A percentile compares a stretch with the other conserved stretches of the same genome.
phyloP scores from a whole-genome alignment of 1,140 invertebrate genomes.

The Platorchestia sp. region DNA sequence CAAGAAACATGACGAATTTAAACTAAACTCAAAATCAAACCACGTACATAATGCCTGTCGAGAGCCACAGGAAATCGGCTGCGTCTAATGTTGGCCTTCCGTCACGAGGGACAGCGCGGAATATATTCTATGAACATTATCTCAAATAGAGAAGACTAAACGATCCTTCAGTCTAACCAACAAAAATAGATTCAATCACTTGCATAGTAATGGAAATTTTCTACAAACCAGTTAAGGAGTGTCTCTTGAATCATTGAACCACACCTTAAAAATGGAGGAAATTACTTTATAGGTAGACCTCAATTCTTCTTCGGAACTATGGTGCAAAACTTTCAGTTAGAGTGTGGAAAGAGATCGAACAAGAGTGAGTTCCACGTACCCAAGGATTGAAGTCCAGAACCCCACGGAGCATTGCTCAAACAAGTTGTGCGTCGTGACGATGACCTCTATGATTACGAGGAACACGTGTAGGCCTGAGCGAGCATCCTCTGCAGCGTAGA shows the following conservation, averaged over 20 bases:
- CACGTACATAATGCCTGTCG: too few species aligned
- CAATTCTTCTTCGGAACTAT: background rate
- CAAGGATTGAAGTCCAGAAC: background rate
- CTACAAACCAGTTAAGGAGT: background rate
- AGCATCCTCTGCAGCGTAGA: slow-evolving; percentile 64
- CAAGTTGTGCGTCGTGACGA: slow-evolving; percentile 38
- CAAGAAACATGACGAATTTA: too few species aligned
- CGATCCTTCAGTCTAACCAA: too few species aligned
- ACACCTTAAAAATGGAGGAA: background rate
- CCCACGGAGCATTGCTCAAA: slow-evolving; percentile 26
- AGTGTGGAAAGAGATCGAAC: background rate
- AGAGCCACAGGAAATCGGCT: too few species aligned
- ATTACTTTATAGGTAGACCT: background rate
- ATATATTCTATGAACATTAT: too few species aligned
- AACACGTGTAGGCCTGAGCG: slow-evolving; percentile 61
- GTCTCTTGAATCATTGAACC: background rate
- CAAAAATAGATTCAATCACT: too few species aligned
- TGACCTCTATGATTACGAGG: slow-evolving; percentile 56
- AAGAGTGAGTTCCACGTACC: slow-evolving; percentile 21
- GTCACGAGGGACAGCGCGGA: too few species aligned
- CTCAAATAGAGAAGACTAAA: too few species aligned
- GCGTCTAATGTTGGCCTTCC: too few species aligned
- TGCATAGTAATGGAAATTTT: too few species aligned
- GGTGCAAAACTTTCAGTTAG: background rate
- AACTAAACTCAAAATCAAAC: too few species aligned